Evolutionary conservation across 2,888 invertebrate genomes (phyloP), one percentile per base, ranked within the genome.

Genomic region (Polydrusus cervinus): DNA sequence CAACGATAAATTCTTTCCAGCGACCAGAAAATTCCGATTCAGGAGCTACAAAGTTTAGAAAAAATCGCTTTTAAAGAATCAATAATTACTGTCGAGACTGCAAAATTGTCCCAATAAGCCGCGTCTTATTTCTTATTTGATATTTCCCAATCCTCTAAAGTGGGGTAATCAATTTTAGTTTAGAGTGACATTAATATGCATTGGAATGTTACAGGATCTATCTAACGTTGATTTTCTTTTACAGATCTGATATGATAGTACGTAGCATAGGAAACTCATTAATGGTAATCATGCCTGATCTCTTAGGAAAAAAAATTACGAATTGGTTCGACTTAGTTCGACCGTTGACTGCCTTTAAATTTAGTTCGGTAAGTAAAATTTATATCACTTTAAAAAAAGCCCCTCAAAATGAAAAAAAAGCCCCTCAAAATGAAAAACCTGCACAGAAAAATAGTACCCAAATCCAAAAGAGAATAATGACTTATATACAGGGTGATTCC

Each of bases 281-380:
- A 68, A 93, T 95, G 93, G 95, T 95, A 45, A 95, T 97, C 80
- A 88, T 97, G 79, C 95, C 97, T 0, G 95, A 96, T 83, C 87
- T 97, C 71, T 90, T 96, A 79, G 96, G 97, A 10, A 95, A 96
- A 87, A 95, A 94, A 86, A 93, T 99, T 75, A 95, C 95, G 0
- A 94, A 96, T 82, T 94, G 96, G 91, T 98, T 99, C 86, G 95
- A 95, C 84, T 88, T 99, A 70, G 94, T 96, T 38, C 91, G 98
- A 79, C 98, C 98, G 0, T 89, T 98, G 74, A 96, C 98, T 83
- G 94, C 96, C 8, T 98, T 98, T 87, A 95, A 95, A 85, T 98
- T 98, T 89, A 93, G 95, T 87, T 96, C 96, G 84, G 98, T 98
- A 89, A 93, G 93, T 88, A 57, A 11, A 3, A 57, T 66, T 62